Percentiles rank a stretch among this genome's conserved stretches.
Conservation (phyloP, 1,140 invertebrate genomes). For the Solenopsis invicta region DNA sequence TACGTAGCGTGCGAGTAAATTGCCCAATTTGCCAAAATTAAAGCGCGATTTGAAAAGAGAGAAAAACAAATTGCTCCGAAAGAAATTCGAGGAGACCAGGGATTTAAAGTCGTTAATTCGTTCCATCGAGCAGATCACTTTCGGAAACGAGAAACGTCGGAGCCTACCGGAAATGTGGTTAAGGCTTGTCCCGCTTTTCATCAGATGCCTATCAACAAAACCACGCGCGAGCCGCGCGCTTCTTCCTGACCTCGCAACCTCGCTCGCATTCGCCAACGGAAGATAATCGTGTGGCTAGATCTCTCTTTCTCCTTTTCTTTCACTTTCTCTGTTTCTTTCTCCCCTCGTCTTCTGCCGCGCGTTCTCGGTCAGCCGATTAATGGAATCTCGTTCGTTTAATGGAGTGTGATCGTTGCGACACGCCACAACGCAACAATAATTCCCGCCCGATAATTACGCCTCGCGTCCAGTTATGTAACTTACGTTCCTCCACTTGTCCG, state of each 20-base stretch:
- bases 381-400: conserved; percentile 55
- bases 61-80: not conserved
- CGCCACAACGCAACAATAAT: conserved; percentile 76
- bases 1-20: too few relatives aligned
- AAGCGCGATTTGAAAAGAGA: not conserved
- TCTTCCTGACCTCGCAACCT: conserved; percentile 71
- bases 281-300: conserved; percentile 67
- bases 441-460: conserved; percentile 69
- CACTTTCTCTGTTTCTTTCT: not conserved
- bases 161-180: conserved; percentile 12
- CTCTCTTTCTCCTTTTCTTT: conserved; percentile 8
- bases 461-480: conserved; percentile 70
- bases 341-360: not conserved
- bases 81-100: not conserved
- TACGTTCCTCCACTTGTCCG: not conserved
- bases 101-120: conserved; percentile 9
- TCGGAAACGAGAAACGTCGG: not conserved
- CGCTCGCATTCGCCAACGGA: conserved; percentile 51
- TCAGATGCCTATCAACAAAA: conserved; percentile 33
- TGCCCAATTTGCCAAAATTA: not conserved
- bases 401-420: conserved; percentile 75
- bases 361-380: conserved; percentile 57
- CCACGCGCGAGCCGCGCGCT: conserved; percentile 13
- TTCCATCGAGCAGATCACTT: not conserved
- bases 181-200: conserved; percentile 28